These are phyloP conservation scores for Neoitamus cyanurus DNA, from an alignment of 2,888 invertebrate species.

Conservation along the genomic window DNA sequence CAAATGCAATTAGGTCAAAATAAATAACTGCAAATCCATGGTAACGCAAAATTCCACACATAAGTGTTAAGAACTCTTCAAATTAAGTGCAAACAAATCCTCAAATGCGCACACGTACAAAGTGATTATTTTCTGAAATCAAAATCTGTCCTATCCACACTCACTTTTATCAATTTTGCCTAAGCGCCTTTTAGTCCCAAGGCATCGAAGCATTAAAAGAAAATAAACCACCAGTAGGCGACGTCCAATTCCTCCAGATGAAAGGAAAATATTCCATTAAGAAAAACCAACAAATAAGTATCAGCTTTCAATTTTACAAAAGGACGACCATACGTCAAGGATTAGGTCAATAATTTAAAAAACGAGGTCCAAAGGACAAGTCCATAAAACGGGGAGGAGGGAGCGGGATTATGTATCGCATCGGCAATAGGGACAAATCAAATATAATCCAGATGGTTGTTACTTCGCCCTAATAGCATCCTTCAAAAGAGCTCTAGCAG, in stretches of 20 bases:
- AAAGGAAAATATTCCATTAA: constrained; percentile 49
- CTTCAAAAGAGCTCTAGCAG: background rate
- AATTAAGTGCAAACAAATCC: background rate
- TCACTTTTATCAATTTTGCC: background rate
- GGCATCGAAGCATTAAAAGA: background rate
- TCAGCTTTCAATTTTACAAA: constrained; percentile 47
- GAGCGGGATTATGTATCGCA: background rate
- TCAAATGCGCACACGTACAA: background rate
- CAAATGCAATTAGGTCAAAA: no score
- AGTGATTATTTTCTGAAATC: background rate
- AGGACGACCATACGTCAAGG: constrained; percentile 49
- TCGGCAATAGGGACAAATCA: constrained; percentile 46
- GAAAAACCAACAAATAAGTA: constrained; percentile 50
- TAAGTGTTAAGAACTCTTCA: background rate
- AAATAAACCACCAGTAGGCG: constrained; percentile 22
- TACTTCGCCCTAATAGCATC: constrained; percentile 44
- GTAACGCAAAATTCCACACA: no score
- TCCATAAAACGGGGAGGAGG: constrained; percentile 16
- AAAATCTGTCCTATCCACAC: background rate
- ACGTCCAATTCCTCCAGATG: constrained; percentile 34
- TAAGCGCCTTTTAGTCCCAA: background rate
- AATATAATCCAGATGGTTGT: constrained; percentile 50
- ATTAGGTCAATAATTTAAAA: constrained; percentile 51
- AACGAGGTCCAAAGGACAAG: constrained; percentile 15
- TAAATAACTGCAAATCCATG: no score